Evolutionary conservation across 2,888 invertebrate genomes (phyloP).

Genomic region (Uloborus plumipes): DNA sequence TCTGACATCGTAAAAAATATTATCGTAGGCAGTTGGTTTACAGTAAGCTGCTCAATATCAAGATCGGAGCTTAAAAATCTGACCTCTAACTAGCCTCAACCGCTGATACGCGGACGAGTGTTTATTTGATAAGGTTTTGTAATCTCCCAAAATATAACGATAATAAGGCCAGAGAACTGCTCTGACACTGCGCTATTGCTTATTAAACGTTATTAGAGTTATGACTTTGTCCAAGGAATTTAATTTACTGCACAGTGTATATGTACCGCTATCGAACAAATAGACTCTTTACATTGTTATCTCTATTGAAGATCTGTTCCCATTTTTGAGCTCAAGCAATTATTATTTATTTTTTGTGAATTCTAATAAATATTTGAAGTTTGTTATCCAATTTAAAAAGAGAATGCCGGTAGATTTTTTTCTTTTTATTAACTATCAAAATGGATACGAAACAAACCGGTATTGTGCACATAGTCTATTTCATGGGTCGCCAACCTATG

Average conservation of each 20-base stretch:
- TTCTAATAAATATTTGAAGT: no score
- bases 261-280: background rate
- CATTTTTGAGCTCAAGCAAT: no score
- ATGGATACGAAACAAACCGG: no score
- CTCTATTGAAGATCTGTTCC: no score
- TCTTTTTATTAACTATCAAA: no score
- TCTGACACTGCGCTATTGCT: slow-evolving; percentile 13
- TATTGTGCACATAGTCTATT: no score
- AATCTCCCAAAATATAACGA: slow-evolving; percentile 57
- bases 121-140: slow-evolving; percentile 59
- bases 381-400: no score
- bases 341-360: no score
- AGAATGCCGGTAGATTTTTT: no score
- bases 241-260: slow-evolving; percentile 42
- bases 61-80: slow-evolving; percentile 30
- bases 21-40: slow-evolving; percentile 52
- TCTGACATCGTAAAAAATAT: slow-evolving; percentile 36
- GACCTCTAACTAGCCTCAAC: slow-evolving; percentile 28
- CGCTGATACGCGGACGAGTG: slow-evolving; percentile 31
- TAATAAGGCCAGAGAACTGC: slow-evolving; percentile 32
- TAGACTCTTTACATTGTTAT: no score
- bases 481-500: no score
- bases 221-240: slow-evolving; percentile 20
- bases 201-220: slow-evolving; percentile 38
- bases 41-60: slow-evolving; percentile 46